Conservation (phyloP, 1,140 invertebrate genomes). For the Calosoma granatense region DNA sequence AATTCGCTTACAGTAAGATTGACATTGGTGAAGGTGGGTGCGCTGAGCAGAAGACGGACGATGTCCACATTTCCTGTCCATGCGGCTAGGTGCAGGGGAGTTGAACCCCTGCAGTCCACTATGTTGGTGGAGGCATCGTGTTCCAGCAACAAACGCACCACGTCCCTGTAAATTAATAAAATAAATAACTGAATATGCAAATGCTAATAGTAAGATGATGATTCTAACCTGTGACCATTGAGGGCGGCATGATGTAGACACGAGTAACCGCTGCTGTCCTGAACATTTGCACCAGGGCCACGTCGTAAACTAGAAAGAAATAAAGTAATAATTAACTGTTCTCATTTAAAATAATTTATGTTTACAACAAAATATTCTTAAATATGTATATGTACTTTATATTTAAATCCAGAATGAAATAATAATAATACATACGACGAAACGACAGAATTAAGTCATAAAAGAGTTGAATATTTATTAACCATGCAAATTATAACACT, state of each 20-base stretch:
- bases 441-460: too few relatives aligned
- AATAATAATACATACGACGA: too few relatives aligned
- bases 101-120: constrained; percentile 73
- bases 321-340: neutral
- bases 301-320: constrained; percentile 64
- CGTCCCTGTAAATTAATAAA: constrained; percentile 52
- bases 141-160: constrained; percentile 73
- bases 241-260: constrained; percentile 89
- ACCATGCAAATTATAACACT: too few relatives aligned
- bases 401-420: too few relatives aligned
- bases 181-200: neutral
- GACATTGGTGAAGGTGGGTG: constrained; percentile 65
- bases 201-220: neutral
- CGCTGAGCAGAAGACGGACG: constrained; percentile 63
- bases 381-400: too few relatives aligned
- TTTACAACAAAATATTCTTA: neutral
- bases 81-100: constrained; percentile 77
- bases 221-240: constrained; percentile 79
- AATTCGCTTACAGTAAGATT: constrained; percentile 59
- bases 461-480: too few relatives aligned
- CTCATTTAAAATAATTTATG: neutral
- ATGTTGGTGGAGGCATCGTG: constrained; percentile 86
- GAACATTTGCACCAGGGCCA: constrained; percentile 82
- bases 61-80: constrained; percentile 83
- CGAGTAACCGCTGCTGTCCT: constrained; percentile 90